Evolutionary conservation across 1,140 invertebrate genomes (phyloP), one percentile per base, ranked within the genome.

Genomic region (Ectropis grisescens): DNA sequence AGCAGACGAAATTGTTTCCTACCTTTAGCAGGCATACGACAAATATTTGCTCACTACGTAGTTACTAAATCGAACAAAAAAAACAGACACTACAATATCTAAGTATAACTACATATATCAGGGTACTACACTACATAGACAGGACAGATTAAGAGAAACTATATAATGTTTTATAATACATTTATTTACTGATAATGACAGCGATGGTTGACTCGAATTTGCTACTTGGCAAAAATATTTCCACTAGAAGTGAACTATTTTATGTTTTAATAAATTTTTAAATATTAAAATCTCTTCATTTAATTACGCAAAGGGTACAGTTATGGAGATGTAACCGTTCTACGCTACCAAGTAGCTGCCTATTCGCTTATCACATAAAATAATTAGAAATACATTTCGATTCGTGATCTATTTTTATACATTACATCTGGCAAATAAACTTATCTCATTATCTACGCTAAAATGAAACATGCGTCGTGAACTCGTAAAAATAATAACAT

Each of bases 141-240:
- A n/a, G n/a, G n/a, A n/a, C 16, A 19, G 8, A 19, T 19, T 26
- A 26, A 26, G 40, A 52, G 58, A 58, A 59, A 59, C 52, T 37
- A 59, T 40, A 44, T 41, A 44, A 57, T 55, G 47, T 60, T 75
- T 74, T 75, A 76, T 72, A 62, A 70, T 80, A 75, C 70, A 80
- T 80, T 80, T 76, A 80, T 80, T 80, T 76, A 80, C 75, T 76
- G 66, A 76, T 75, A 75, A 78, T 80, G 75, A 80, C 68, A 80
- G 75, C 75, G 60, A 78, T 75, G 70, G 66, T 78, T 74, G 75
- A 80, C 72, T 75, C 57, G 51, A 78, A 66, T 69, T 64, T 60
- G 70, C 75, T 80, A 80, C 70, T 75, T 68, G 71, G 70, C 71
- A 78, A 76, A 80, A 80, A 74, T 72, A 80, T 72, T 62, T 70